Conservation (phyloP, 2,888 invertebrate genomes). For the Caenorhabditis becei region DNA sequence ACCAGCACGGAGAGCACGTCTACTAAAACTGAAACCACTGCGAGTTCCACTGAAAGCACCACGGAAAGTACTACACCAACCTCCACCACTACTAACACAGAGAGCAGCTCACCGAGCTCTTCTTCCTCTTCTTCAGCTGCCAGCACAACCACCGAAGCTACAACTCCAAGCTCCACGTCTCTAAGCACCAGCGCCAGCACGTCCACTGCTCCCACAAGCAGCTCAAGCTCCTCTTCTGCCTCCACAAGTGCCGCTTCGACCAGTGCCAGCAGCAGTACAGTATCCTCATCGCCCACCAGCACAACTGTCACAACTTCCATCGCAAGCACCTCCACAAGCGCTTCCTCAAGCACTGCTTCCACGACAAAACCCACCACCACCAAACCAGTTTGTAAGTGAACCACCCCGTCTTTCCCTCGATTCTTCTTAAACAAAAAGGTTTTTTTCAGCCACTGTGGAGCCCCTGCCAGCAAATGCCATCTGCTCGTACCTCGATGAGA, state of each 20-base stretch:
- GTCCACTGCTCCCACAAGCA: too few relatives aligned
- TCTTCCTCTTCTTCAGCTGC: too few relatives aligned
- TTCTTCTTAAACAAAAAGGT: too few relatives aligned
- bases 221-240: too few relatives aligned
- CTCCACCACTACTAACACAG: neutral
- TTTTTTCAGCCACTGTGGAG: conserved; percentile 31
- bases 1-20: neutral
- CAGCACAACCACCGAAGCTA: too few relatives aligned
- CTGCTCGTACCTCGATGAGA: conserved; percentile 46
- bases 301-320: too few relatives aligned
- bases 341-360: neutral
- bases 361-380: conserved; percentile 13
- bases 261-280: too few relatives aligned
- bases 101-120: neutral
- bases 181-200: too few relatives aligned
- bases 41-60: neutral
- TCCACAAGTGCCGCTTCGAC: too few relatives aligned
- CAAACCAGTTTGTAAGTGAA: conserved; percentile 3
- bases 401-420: neutral
- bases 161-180: too few relatives aligned
- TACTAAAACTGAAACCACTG: too few relatives aligned
- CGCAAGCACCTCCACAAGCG: neutral
- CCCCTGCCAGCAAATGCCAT: conserved; percentile 32
- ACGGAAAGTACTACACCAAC: neutral
- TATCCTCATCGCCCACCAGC: too few relatives aligned